Evolutionary conservation across 2,113 vertebrate genomes (phyloP).

Genomic region (Aldabrachelys gigantea): DNA sequence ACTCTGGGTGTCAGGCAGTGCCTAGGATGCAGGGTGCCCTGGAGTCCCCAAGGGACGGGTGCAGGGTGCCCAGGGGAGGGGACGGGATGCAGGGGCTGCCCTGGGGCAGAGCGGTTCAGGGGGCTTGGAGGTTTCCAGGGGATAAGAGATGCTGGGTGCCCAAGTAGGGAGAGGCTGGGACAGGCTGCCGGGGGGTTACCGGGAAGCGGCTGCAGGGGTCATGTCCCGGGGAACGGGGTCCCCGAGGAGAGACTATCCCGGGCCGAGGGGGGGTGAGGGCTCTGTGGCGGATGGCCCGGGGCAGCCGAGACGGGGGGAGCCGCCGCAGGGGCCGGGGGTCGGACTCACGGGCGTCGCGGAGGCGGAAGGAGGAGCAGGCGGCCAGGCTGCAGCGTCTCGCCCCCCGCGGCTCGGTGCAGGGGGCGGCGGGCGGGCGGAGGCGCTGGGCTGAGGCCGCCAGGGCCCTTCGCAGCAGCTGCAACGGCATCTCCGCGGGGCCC

Average conservation of each 20-base stretch:
- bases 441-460: not conserved
- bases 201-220: too few relatives aligned
- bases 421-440: not conserved
- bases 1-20: too few relatives aligned
- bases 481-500: not conserved
- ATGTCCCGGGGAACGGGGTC: too few relatives aligned
- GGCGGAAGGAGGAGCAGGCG: constrained; percentile 87
- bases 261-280: too few relatives aligned
- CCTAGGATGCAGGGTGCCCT: not conserved
- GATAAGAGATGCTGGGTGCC: not conserved
- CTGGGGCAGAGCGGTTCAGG: too few relatives aligned
- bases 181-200: too few relatives aligned
- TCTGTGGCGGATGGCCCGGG: too few relatives aligned
- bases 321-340: not conserved
- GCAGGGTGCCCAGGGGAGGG: not conserved
- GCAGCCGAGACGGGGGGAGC: accelerated
- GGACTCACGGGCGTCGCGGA: constrained; percentile 85
- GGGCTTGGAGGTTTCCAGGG: too few relatives aligned
- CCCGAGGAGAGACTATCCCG: not conserved
- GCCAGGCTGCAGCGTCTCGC: constrained; percentile 81
- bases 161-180: accelerated
- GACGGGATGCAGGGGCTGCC: accelerated
- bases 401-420: not conserved
- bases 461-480: not conserved
- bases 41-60: too few relatives aligned